A percentile compares a stretch with the other conserved stretches of the same genome.
phyloP scores from a whole-genome alignment of 2,888 invertebrate genomes.

The Zygogramma bicolorata region DNA sequence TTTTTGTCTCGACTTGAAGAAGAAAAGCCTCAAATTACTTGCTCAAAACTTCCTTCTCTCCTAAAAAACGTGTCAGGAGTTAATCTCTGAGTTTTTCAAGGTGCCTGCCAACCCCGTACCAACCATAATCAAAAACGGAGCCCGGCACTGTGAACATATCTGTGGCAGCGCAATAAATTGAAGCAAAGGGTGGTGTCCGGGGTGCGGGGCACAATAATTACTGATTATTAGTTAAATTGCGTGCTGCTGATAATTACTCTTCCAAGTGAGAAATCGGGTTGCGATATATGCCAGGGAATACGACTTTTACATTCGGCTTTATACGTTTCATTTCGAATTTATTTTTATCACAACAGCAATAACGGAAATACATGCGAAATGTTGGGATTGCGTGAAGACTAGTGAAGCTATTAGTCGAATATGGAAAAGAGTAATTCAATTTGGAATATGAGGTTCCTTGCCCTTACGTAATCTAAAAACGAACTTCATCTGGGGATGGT shows the following conservation, averaged over 20 bases:
- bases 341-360: conserved; percentile 38
- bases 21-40: too few relatives aligned
- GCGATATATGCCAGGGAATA: conserved; percentile 47
- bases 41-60: too few relatives aligned
- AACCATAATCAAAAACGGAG: neutral
- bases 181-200: conserved; percentile 45
- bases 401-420: conserved; percentile 34
- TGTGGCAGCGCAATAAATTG: conserved; percentile 50
- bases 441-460: neutral
- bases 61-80: neutral
- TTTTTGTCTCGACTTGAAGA: too few relatives aligned
- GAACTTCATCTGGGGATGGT: too few relatives aligned
- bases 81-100: too few relatives aligned
- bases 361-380: conserved; percentile 48
- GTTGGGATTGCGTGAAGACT: conserved; percentile 51
- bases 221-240: conserved; percentile 64
- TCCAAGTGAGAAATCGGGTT: conserved; percentile 59
- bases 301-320: conserved; percentile 46
- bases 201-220: conserved; percentile 56
- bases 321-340: neutral
- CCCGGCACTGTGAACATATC: conserved; percentile 24
- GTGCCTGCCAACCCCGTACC: neutral
- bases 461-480: too few relatives aligned
- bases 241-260: conserved; percentile 62
- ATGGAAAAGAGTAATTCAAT: conserved; percentile 29